Base-by-base conservation (phyloP, 2,797 vertebrate genomes). In the Rhadinocentrus ornatus region DNA sequence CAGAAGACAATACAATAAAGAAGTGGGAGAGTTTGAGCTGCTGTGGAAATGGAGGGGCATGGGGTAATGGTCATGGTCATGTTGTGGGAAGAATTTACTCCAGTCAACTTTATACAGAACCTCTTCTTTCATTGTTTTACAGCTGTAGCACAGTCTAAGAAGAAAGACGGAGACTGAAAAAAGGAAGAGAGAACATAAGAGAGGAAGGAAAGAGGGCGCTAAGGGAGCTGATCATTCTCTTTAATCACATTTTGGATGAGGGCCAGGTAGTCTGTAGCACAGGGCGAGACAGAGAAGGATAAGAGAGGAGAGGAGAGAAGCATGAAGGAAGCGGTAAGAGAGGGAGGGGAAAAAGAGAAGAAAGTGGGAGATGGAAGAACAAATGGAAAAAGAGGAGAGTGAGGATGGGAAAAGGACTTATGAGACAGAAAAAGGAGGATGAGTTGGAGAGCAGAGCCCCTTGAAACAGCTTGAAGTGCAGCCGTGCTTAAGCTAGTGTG, bases 181-280 rank as follows among this genome's bases (percentile, higher is more conserved):
- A 80, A 73, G 58, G 39, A 78, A 73, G 74, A 72, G 77, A 62
- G 84, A 86, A 75, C 78, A 77, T 81, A 84, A 86, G 78, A 79
- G 85, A 82, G 86, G 82, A 90, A 90, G 81, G 85, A 89, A 87
- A 83, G 88, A 85, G 83, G 85, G 91, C 84, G 84, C 84, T 82
- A 83, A 87, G 88, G 96, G 95, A 96, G 95, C 96, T 96, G 96
- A 97, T 97, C 96, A 97, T 96, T 97, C 96, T 95, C 96, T 97
- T 98, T 98, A 97, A 97, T 97, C 96, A 96, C 95, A 96, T 96
- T 96, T 96, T 98, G 97, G 97, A 97, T 92, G 92, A 93, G 93
- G 93, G 96, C 97, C 97, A 98, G 96, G 95, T 96, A 96, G 95
- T 97, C 96, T 96, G 96, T 94, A 93, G 94, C 95, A 80, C 88